A percentile compares a stretch with the other conserved stretches of the same genome.
phyloP scores from a whole-genome alignment of 2,888 invertebrate genomes.

The Cerceris ruficornis region DNA sequence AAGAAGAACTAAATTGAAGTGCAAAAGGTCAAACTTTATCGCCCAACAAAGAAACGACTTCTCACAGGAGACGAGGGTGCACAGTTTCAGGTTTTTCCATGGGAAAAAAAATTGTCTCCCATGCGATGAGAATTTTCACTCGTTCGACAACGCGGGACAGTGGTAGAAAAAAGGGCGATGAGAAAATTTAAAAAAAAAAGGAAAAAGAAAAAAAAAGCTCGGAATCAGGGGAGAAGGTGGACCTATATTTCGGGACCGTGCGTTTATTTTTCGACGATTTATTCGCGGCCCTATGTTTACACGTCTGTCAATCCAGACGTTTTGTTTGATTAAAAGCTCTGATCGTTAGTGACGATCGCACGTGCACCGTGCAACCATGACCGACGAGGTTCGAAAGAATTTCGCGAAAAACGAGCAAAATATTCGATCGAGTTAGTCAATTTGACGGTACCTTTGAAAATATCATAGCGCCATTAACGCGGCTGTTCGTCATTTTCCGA shows the following conservation, averaged over 20 bases:
- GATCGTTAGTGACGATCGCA: conserved; percentile 52
- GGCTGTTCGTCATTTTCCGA: neutral
- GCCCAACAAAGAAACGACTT: no score
- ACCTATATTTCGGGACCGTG: conserved; percentile 29
- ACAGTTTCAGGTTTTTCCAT: no score
- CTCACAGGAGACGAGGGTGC: no score
- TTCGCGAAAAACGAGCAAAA: conserved; percentile 43
- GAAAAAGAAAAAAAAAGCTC: neutral
- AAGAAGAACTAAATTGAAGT: no score
- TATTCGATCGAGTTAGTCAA: conserved; percentile 40
- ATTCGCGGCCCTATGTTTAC: conserved; percentile 53
- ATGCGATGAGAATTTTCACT: conserved; percentile 13
- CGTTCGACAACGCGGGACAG: conserved; percentile 15
- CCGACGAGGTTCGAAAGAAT: conserved; percentile 15
- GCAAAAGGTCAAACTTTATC: no score
- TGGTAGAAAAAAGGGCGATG: neutral
- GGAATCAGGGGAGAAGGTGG: conserved; percentile 18
- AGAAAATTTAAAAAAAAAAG: neutral
- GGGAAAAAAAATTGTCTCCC: no score
- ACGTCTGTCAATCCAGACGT: conserved; percentile 50
- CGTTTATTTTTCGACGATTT: conserved; percentile 62
- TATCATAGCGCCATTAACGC: neutral
- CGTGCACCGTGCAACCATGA: conserved; percentile 18
- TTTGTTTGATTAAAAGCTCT: conserved; percentile 64
- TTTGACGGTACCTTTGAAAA: conserved; percentile 16